Evolutionary conservation across 2,888 invertebrate species (phyloP).

Genomic region (Xestia rhomboidea): DNA sequence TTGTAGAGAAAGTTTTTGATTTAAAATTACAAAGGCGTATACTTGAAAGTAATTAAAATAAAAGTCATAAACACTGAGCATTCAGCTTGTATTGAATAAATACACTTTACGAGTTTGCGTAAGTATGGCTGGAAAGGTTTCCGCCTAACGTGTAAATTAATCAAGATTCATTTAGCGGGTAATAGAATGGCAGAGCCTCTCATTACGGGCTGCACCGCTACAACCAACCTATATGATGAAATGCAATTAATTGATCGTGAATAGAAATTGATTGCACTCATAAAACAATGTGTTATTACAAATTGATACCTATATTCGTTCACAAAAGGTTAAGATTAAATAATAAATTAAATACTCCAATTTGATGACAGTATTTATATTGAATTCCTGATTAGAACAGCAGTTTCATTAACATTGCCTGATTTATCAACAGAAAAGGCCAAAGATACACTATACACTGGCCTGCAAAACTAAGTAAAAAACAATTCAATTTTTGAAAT

Average conservation of each 20-base stretch:
- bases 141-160: constrained; percentile 57
- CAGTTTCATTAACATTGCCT: not conserved
- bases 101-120: constrained; percentile 28
- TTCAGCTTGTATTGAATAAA: constrained; percentile 48
- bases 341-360: not conserved
- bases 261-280: constrained; percentile 56
- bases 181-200: constrained; percentile 51
- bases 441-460: too few relatives aligned
- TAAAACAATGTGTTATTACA: constrained; percentile 45
- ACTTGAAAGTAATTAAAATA: constrained; percentile 49
- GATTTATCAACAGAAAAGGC: not conserved
- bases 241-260: constrained; percentile 55
- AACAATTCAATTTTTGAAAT: too few relatives aligned
- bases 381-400: not conserved
- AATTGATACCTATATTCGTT: constrained; percentile 18
- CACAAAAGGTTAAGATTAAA: constrained; percentile 1
- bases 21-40: constrained; percentile 28
- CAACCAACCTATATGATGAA: constrained; percentile 41
- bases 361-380: not conserved
- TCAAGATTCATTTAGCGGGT: constrained; percentile 61
- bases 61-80: constrained; percentile 23
- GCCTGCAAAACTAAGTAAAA: too few relatives aligned
- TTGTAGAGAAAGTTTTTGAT: constrained; percentile 40
- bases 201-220: constrained; percentile 44
- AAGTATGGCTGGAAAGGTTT: constrained; percentile 31